Conservation (phyloP, 1,140 invertebrate genomes). For the Drosophila tani region DNA sequence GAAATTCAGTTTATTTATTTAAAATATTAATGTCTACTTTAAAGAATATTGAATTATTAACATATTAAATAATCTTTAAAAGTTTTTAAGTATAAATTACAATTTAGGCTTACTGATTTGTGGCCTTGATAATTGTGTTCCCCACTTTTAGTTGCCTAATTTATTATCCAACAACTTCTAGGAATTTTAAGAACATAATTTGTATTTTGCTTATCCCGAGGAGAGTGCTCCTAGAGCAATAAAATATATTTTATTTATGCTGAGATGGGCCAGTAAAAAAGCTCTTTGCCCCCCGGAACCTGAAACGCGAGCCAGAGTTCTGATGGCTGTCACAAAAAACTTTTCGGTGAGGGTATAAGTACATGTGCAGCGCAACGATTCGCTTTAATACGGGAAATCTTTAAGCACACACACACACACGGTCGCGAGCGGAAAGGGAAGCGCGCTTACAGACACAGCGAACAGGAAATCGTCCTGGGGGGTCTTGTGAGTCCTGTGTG, state of each 20-base stretch:
- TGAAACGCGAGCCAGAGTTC: slow-evolving; percentile 3
- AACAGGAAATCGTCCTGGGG: slow-evolving; percentile 18
- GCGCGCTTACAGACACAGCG: slow-evolving; percentile 10
- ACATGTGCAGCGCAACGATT: slow-evolving; percentile 63
- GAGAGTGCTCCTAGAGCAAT: slow-evolving; percentile 15
- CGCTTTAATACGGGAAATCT: slow-evolving; percentile 59
- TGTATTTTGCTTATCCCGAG: slow-evolving; percentile 1
- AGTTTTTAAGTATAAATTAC: background rate
- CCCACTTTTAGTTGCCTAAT: background rate
- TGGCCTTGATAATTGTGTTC: background rate
- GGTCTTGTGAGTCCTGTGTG: slow-evolving; percentile 7
- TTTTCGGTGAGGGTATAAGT: slow-evolving; percentile 16
- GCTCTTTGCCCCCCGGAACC: slow-evolving; percentile 1
- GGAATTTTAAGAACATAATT: background rate
- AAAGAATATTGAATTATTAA: too few species aligned
- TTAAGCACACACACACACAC: slow-evolving; percentile 38
- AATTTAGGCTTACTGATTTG: background rate
- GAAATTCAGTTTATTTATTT: too few species aligned
- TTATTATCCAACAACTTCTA: slow-evolving; percentile 8
- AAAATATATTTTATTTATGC: slow-evolving; percentile 31
- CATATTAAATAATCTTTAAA: too few species aligned
- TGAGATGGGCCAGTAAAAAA: slow-evolving; percentile 18
- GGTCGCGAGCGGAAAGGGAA: slow-evolving; percentile 24
- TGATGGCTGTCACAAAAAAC: slow-evolving; percentile 27
- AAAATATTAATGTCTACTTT: too few species aligned